phyloP scores from a whole-genome alignment of 2,113 vertebrate species.

The Perca fluviatilis region DNA sequence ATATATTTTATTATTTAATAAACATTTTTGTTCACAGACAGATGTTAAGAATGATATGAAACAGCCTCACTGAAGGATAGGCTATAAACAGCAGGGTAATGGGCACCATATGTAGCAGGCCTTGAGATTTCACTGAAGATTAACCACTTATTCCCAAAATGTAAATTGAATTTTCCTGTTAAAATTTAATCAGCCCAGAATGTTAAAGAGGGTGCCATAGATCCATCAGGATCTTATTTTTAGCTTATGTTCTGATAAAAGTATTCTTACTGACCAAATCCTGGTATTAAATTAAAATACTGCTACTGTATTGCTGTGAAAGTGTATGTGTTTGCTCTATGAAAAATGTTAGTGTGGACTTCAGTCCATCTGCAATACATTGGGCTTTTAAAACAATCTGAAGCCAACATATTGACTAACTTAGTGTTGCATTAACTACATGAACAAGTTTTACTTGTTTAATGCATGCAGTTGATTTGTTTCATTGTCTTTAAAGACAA shows the following conservation, averaged over 20 bases:
- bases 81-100: slow-evolving; percentile 23
- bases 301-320: not conserved
- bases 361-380: not conserved
- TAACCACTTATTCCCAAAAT: slow-evolving; percentile 29
- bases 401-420: not conserved
- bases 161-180: slow-evolving; percentile 53
- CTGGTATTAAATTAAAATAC: slow-evolving; percentile 1
- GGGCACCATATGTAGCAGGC: slow-evolving; percentile 30
- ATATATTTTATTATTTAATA: not conserved
- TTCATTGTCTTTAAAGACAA: not conserved
- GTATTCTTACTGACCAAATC: slow-evolving; percentile 1
- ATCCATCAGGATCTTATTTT: slow-evolving; percentile 23
- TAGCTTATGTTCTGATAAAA: slow-evolving; percentile 1
- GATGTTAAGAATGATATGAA: slow-evolving; percentile 13
- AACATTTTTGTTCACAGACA: not conserved
- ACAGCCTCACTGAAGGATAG: not conserved
- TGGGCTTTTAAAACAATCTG: not conserved
- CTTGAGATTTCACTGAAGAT: slow-evolving; percentile 40
- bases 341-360: not conserved
- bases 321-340: not conserved
- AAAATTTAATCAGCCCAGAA: slow-evolving; percentile 28
- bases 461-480: not conserved
- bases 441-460: not conserved
- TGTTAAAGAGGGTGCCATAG: not conserved
- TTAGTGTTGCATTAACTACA: not conserved